Conservation (phyloP, 2,888 invertebrate species). For the Papilio elwesi region DNA sequence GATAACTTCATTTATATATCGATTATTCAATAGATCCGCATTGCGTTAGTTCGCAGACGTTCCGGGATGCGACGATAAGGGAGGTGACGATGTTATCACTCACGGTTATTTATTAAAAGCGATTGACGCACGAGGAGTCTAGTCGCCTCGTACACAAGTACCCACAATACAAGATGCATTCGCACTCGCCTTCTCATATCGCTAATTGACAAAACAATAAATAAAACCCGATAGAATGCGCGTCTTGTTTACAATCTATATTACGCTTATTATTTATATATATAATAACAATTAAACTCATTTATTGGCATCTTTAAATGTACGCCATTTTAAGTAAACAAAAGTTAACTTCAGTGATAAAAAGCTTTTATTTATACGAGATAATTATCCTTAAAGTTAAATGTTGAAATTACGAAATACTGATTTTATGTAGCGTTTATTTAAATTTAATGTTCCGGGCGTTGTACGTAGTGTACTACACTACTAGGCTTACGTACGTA, state of each 20-base stretch:
- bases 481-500: too few species aligned
- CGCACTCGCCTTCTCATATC: not conserved
- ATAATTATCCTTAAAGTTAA: not conserved
- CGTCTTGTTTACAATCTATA: not conserved
- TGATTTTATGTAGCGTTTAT: too few species aligned
- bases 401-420: too few species aligned
- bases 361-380: not conserved
- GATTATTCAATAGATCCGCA: conserved; percentile 68
- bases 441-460: too few species aligned
- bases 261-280: too few species aligned
- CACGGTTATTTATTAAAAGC: conserved; percentile 74
- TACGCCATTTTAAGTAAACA: not conserved
- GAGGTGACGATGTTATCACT: conserved; percentile 77
- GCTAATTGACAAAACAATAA: conserved; percentile 36
- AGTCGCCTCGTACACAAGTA: conserved; percentile 52
- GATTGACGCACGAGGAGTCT: conserved; percentile 81
- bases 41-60: conserved; percentile 74
- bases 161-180: conserved; percentile 9
- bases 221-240: conserved; percentile 23
- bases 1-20: conserved; percentile 31
- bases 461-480: too few species aligned
- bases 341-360: not conserved
- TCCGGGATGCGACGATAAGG: conserved; percentile 80
- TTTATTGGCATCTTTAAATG: not conserved
- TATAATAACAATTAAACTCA: too few species aligned